Evolutionary conservation across 2,113 vertebrate genomes (phyloP).

Genomic region (Oreotragus oreotragus): DNA sequence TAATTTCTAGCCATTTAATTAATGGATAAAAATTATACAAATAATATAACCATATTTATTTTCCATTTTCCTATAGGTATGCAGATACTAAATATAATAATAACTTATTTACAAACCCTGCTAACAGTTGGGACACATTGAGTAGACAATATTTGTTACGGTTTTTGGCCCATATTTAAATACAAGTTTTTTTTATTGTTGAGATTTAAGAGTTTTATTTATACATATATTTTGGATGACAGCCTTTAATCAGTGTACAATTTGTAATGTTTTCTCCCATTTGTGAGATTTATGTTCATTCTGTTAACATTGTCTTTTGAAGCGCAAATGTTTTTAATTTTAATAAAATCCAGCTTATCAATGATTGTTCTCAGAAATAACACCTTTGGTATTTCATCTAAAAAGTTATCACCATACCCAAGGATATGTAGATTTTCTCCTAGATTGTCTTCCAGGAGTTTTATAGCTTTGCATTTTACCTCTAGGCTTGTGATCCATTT

Average conservation of each 20-base stretch:
- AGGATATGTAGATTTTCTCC: background rate
- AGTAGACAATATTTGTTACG: background rate
- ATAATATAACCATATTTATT: background rate
- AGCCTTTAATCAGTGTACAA: background rate
- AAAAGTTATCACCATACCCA: background rate
- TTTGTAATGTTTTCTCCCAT: background rate
- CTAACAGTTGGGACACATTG: background rate
- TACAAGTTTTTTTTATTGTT: background rate
- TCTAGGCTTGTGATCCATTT: background rate
- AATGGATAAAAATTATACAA: background rate
- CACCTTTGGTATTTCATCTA: background rate
- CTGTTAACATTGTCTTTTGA: background rate
- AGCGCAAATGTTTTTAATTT: background rate
- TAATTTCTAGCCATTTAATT: background rate
- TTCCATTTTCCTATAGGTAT: background rate
- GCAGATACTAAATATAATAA: background rate
- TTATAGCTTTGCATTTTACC: background rate
- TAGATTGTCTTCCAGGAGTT: background rate
- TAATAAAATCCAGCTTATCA: background rate
- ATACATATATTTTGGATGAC: background rate
- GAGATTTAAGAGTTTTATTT: background rate
- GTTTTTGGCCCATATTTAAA: background rate
- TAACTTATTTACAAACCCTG: background rate
- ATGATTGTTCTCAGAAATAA: background rate
- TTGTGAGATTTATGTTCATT: background rate